Conservation (phyloP, 2,888 invertebrate genomes). For the Lysandra coridon region DNA sequence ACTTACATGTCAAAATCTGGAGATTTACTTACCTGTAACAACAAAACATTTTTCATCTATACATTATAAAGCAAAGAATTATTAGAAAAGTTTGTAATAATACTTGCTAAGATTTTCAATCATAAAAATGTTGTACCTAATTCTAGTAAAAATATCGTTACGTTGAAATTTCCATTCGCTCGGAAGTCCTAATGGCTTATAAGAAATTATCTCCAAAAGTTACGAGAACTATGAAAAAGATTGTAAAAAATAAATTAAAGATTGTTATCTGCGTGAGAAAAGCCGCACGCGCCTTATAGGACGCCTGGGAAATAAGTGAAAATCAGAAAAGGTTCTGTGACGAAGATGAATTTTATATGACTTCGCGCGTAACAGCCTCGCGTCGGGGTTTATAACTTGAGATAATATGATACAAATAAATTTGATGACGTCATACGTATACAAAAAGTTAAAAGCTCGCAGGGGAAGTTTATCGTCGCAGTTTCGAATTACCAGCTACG, state of each 20-base stretch:
- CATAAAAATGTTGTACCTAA: not conserved
- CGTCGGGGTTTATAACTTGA: constrained; percentile 11
- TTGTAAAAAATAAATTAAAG: constrained; percentile 30
- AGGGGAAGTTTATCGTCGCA: not conserved
- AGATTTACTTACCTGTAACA: not conserved
- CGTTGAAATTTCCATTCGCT: not conserved
- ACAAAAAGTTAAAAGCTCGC: constrained; percentile 7
- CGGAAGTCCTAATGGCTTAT: not conserved
- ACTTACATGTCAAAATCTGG: not conserved
- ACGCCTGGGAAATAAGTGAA: constrained; percentile 30
- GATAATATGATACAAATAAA: constrained; percentile 19
- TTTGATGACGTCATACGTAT: constrained; percentile 1
- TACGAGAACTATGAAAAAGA: constrained; percentile 12
- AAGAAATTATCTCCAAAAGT: constrained; percentile 22
- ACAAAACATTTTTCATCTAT: too few species aligned
- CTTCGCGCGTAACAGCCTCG: constrained; percentile 6
- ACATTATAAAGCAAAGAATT: not conserved
- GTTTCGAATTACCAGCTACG: not conserved
- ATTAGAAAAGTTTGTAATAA: not conserved
- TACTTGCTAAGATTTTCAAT: not conserved
- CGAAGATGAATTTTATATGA: constrained; percentile 32
- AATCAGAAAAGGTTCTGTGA: constrained; percentile 29
- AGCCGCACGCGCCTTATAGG: constrained; percentile 19
- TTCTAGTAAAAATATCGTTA: not conserved
- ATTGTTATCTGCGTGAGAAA: constrained; percentile 28